These are phyloP conservation scores for Drosophila serrata DNA, from an alignment of 1,140 invertebrate species.

Conservation along the genomic window DNA sequence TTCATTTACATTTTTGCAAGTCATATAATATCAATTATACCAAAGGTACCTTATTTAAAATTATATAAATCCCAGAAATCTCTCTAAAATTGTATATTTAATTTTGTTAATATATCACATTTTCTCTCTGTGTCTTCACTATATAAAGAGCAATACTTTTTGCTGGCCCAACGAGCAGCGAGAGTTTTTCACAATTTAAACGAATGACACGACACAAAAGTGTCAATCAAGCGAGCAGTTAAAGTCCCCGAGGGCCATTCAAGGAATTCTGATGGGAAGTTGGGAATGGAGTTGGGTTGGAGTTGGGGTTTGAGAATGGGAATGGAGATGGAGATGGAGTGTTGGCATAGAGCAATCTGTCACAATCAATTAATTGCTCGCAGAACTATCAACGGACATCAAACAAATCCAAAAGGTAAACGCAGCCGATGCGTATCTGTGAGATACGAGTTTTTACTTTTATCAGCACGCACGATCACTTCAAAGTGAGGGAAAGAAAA, in stretches of 20 bases:
- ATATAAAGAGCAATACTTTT: slow-evolving; percentile 42
- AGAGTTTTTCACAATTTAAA: slow-evolving; percentile 75
- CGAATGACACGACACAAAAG: slow-evolving; percentile 76
- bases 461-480: slow-evolving; percentile 81
- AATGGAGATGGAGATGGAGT: slow-evolving; percentile 18
- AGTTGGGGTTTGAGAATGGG: neutral
- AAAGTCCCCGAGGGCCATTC: slow-evolving; percentile 26
- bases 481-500: slow-evolving; percentile 58
- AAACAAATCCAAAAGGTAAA: slow-evolving; percentile 53
- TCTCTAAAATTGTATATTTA: no score
- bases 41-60: neutral
- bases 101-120: no score
- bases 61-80: neutral
- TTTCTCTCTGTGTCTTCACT: slow-evolving; percentile 5
- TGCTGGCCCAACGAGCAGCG: slow-evolving; percentile 25
- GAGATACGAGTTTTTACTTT: slow-evolving; percentile 68
- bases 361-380: slow-evolving; percentile 81
- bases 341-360: slow-evolving; percentile 67
- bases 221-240: slow-evolving; percentile 59
- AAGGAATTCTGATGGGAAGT: slow-evolving; percentile 33
- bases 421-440: slow-evolving; percentile 54
- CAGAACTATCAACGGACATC: slow-evolving; percentile 68
- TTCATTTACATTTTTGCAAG: neutral
- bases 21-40: neutral
- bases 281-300: slow-evolving; percentile 6